Evolutionary conservation across 1,140 invertebrate species (phyloP).

Genomic region (Drosophila parvula): DNA sequence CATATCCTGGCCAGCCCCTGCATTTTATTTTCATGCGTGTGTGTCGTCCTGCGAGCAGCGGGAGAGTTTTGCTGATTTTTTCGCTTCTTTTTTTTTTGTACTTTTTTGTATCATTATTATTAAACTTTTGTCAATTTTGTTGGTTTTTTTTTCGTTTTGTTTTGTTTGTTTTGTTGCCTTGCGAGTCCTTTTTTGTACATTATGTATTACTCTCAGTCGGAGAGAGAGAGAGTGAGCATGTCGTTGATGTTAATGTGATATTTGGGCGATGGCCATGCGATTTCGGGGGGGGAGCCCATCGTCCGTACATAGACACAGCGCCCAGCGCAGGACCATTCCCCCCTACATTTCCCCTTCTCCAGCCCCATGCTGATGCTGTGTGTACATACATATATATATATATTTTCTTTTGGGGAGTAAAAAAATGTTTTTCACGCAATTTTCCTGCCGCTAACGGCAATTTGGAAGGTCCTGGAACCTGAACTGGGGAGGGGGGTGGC

Average conservation of each 20-base stretch:
- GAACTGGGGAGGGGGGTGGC: too few species aligned
- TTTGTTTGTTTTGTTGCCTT: conserved; percentile 44
- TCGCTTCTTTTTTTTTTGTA: conserved; percentile 22
- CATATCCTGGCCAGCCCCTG: background rate
- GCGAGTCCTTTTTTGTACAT: conserved; percentile 31
- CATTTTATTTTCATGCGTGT: conserved; percentile 77
- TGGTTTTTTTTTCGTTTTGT: conserved; percentile 35
- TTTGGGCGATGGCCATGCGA: conserved; percentile 37
- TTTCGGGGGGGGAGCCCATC: conserved; percentile 15
- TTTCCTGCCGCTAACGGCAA: conserved; percentile 36
- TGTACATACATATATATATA: background rate
- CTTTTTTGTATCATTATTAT: conserved; percentile 40
- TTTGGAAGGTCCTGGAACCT: conserved; percentile 10
- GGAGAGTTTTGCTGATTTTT: conserved; percentile 64
- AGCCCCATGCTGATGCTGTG: background rate
- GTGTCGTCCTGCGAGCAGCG: conserved; percentile 16
- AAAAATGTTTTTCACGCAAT: conserved; percentile 51
- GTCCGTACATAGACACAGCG: conserved; percentile 29
- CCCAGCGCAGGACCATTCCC: background rate
- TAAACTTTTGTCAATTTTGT: conserved; percentile 46
- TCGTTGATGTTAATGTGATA: conserved; percentile 67
- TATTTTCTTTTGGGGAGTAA: background rate
- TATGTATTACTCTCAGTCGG: too few species aligned
- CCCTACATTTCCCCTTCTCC: background rate
- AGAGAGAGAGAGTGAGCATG: conserved; percentile 23